Evolutionary conservation across 2,113 vertebrate species (phyloP).

Genomic region (Diadophis punctatus): DNA sequence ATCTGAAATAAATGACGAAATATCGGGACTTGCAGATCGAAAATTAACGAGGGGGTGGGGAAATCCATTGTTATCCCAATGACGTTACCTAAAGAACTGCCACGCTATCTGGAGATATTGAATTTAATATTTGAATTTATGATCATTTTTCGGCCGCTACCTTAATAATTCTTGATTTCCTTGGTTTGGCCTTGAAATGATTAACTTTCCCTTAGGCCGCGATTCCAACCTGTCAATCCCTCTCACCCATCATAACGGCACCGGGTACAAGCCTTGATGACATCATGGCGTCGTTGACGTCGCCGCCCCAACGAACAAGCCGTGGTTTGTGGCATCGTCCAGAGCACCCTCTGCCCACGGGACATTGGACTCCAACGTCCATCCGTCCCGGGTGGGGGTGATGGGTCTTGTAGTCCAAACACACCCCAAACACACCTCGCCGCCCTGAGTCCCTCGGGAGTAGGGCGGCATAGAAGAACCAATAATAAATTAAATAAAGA

Average conservation of each 20-base stretch:
- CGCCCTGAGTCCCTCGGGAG: too few relatives aligned
- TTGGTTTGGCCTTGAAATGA: background rate
- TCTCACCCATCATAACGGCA: background rate
- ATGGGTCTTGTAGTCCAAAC: background rate
- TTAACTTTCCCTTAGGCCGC: background rate
- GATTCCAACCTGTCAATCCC: background rate
- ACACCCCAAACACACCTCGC: too few relatives aligned
- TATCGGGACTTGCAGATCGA: background rate
- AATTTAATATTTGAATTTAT: background rate
- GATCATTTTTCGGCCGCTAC: background rate
- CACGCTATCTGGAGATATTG: background rate
- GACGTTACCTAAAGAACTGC: background rate
- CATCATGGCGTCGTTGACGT: background rate
- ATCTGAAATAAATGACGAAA: background rate
- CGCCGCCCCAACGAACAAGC: background rate
- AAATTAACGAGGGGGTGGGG: background rate
- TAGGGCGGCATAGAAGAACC: too few relatives aligned
- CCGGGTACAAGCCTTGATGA: background rate
- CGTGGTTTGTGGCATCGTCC: background rate
- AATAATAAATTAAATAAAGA: too few relatives aligned
- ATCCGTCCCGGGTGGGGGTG: background rate
- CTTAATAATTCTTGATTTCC: background rate
- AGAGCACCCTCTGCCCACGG: background rate
- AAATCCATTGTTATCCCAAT: background rate
- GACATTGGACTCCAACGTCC: background rate